Percentiles rank a stretch among this genome's conserved stretches.
Conservation (phyloP, 1,140 invertebrate species). For the Mya arenaria region DNA sequence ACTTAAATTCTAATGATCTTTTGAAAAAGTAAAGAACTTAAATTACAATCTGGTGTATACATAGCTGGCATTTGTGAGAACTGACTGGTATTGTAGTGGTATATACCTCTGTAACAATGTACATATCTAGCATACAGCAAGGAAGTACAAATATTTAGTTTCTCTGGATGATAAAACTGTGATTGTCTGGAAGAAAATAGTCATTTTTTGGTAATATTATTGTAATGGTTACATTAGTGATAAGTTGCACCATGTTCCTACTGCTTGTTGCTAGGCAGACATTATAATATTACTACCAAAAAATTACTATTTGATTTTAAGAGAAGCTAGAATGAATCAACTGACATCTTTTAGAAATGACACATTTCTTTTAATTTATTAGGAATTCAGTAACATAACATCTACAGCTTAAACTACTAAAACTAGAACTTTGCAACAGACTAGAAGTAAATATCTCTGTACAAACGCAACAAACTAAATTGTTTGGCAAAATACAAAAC, state of each 20-base stretch:
- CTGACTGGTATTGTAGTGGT: conserved; percentile 12
- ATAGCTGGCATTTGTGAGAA: background rate
- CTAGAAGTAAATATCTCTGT: background rate
- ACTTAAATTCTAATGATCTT: no score
- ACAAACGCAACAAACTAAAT: conserved; percentile 2
- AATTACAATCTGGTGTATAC: no score
- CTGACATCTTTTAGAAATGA: conserved; percentile 4
- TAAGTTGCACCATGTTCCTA: background rate
- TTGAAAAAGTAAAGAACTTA: no score
- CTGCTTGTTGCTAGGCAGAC: conserved; percentile 5
- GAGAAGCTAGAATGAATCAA: background rate
- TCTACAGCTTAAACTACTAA: conserved; percentile 17
- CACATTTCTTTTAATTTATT: conserved; percentile 8
- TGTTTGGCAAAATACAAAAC: conserved; percentile 13
- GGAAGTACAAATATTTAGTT: conserved; percentile 15
- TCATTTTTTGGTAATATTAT: conserved; percentile 21
- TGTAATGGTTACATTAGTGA: conserved; percentile 10
- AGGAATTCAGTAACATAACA: conserved; percentile 6
- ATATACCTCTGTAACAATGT: background rate
- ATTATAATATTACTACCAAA: conserved; percentile 21
- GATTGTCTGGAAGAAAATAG: conserved; percentile 5
- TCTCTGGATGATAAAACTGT: background rate
- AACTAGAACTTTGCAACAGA: conserved; percentile 6
- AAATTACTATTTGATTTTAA: conserved; percentile 16
- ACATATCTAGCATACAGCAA: conserved; percentile 24